phyloP scores from a whole-genome alignment of 2,797 vertebrate genomes.

The Heterohyrax brucei region DNA sequence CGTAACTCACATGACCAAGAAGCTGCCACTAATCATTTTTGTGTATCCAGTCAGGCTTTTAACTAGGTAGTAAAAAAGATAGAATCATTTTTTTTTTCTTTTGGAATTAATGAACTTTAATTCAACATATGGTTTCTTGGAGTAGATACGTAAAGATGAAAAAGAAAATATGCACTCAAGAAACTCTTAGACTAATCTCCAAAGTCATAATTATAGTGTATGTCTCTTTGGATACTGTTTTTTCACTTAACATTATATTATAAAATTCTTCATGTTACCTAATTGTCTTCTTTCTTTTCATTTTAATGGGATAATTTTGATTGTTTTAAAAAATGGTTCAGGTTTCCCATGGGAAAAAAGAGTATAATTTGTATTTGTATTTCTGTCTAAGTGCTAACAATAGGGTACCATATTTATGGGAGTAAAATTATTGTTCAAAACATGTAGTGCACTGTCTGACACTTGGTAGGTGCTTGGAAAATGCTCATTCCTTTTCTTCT shows the following conservation, averaged over 20 bases:
- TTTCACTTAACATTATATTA: background rate
- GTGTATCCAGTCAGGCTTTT: background rate
- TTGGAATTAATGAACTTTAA: conserved; percentile 7
- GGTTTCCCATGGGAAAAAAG: background rate
- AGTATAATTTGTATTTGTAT: background rate
- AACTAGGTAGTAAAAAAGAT: background rate
- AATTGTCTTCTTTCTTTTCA: background rate
- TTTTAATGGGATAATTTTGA: conserved; percentile 38
- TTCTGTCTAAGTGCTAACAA: background rate
- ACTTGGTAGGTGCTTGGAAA: background rate
- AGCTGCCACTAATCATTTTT: background rate
- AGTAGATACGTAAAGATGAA: background rate
- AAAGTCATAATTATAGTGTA: background rate
- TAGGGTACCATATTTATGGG: background rate
- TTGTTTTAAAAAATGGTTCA: background rate
- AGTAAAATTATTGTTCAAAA: conserved; percentile 34
- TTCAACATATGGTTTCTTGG: background rate
- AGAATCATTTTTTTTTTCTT: background rate
- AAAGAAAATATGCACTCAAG: background rate
- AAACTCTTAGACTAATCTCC: background rate
- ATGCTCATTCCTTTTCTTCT: conserved; percentile 11
- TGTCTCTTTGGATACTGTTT: background rate
- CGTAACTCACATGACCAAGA: background rate
- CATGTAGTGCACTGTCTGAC: background rate
- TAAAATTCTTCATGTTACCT: background rate